These are phyloP conservation scores for Pangasianodon gigas DNA, from an alignment of 2,113 vertebrate genomes.

Conservation along the genomic window DNA sequence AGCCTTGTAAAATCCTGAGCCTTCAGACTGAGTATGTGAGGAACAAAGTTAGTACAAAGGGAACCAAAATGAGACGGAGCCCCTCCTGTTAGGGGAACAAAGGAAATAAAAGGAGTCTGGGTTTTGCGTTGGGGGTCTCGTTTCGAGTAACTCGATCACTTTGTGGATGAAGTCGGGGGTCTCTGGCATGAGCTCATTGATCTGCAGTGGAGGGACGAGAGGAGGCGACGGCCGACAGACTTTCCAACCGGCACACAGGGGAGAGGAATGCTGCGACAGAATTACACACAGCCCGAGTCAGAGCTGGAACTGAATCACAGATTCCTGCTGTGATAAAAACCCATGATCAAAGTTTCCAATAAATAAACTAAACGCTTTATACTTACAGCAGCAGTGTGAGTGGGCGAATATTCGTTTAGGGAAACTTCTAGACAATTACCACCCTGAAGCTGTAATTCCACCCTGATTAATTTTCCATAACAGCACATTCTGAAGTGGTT, in stretches of 20 bases:
- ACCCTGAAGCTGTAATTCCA: neutral
- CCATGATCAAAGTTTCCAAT: neutral
- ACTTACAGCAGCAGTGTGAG: neutral
- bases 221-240: slow-evolving; percentile 63
- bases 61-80: slow-evolving; percentile 55
- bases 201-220: slow-evolving; percentile 63
- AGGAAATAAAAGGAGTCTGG: slow-evolving; percentile 47
- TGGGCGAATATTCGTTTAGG: neutral
- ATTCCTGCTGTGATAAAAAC: neutral
- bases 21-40: slow-evolving; percentile 40
- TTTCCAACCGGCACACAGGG: slow-evolving; percentile 5
- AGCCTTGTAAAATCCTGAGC: slow-evolving; percentile 53
- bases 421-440: neutral
- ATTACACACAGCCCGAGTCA: neutral
- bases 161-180: slow-evolving; percentile 71
- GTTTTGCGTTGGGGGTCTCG: slow-evolving; percentile 61
- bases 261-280: neutral
- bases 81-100: slow-evolving; percentile 55
- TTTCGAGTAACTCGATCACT: slow-evolving; percentile 74
- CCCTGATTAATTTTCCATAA: neutral
- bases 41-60: slow-evolving; percentile 47
- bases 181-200: slow-evolving; percentile 72
- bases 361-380: neutral
- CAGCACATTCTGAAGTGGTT: neutral
- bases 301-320: neutral